Conservation (phyloP, 2,797 vertebrate species). For the Manis pentadactyla region DNA sequence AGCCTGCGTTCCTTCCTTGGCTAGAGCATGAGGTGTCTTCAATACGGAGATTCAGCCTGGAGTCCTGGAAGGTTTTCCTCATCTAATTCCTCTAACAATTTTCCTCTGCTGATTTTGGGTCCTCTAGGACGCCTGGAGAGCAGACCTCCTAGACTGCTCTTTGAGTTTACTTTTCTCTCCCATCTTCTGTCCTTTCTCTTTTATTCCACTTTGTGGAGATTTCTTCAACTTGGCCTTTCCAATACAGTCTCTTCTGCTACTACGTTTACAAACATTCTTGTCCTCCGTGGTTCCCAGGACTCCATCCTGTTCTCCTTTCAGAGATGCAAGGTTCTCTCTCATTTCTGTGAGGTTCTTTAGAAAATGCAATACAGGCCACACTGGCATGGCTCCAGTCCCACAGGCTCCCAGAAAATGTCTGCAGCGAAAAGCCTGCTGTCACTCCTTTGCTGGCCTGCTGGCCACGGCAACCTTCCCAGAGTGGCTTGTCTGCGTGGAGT, state of each 20-base stretch:
- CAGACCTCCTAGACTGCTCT: too few species aligned
- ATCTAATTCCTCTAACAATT: rapidly evolving
- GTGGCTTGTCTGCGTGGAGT: background rate
- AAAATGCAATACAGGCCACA: background rate
- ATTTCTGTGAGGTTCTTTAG: background rate
- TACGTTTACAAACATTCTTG: background rate
- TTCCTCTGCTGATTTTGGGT: background rate
- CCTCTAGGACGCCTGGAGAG: background rate
- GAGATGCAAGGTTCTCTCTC: background rate
- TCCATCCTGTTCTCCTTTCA: background rate
- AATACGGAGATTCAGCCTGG: rapidly evolving
- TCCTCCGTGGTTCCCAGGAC: background rate
- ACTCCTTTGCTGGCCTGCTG: too few species aligned
- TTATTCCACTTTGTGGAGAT: background rate
- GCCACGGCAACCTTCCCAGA: too few species aligned
- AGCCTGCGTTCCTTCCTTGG: rapidly evolving
- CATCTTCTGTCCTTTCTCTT: background rate
- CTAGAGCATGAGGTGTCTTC: background rate
- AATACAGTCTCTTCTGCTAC: too few species aligned
- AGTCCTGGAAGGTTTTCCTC: background rate
- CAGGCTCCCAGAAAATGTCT: background rate
- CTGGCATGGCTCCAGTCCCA: background rate
- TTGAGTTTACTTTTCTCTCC: background rate
- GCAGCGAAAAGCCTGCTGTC: background rate
- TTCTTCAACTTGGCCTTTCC: background rate